phyloP scores from a whole-genome alignment of 2,113 vertebrate species.

The Pterocles orientalis region DNA sequence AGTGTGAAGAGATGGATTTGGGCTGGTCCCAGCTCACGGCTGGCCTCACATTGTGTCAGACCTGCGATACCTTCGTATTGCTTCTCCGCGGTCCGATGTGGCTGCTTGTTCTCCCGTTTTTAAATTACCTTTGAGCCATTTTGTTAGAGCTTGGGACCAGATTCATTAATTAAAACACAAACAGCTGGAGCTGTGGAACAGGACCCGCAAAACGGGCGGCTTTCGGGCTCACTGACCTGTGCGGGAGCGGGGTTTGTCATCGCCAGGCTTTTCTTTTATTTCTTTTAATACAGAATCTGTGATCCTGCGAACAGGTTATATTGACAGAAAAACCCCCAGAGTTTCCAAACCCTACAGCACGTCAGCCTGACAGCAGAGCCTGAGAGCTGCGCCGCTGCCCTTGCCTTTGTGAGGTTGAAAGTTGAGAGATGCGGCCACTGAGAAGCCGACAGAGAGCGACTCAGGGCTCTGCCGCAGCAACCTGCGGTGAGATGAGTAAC shows the following conservation, averaged over 20 bases:
- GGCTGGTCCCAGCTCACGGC: conserved; percentile 42
- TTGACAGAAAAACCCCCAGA: not conserved
- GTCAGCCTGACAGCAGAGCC: not conserved
- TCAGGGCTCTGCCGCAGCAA: not conserved
- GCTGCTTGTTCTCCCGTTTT: conserved; percentile 19
- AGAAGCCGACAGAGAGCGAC: not conserved
- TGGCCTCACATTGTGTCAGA: conserved; percentile 34
- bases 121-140: conserved; percentile 48
- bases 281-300: not conserved
- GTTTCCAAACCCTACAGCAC: not conserved
- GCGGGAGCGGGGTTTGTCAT: conserved; percentile 6
- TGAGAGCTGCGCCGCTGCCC: not conserved
- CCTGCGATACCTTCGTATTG: not conserved
- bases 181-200: conserved; percentile 2
- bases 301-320: not conserved
- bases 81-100: conserved; percentile 1
- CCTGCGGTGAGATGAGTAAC: not conserved
- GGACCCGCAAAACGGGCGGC: conserved; percentile 2
- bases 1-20: conserved; percentile 65
- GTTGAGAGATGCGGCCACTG: not conserved
- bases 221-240: not conserved
- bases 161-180: conserved; percentile 44
- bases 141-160: conserved; percentile 22
- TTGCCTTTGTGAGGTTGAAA: not conserved
- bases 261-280: not conserved